Conservation (phyloP, 2,797 vertebrate genomes). For the Sylvilagus floridanus region DNA sequence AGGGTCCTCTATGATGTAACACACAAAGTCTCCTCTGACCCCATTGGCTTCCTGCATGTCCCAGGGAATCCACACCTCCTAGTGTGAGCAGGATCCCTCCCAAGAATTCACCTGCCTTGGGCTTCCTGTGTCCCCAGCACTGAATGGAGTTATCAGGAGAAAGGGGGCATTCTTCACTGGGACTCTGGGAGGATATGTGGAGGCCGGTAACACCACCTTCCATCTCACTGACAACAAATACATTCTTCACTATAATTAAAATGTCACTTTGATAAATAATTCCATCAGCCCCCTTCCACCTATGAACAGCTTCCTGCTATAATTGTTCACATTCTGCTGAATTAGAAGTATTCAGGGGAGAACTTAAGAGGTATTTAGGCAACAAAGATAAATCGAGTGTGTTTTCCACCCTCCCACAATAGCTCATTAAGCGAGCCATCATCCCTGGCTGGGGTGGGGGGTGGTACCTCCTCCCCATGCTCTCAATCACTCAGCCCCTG, state of each 20-base stretch:
- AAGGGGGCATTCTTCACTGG: constrained; percentile 55
- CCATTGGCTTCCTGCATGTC: neutral
- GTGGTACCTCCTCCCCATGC: neutral
- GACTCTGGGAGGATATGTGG: constrained; percentile 6
- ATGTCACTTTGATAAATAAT: constrained; percentile 85
- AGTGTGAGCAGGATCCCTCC: neutral
- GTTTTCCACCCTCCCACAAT: constrained; percentile 61
- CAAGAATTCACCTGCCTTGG: neutral
- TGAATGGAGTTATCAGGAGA: constrained; percentile 54
- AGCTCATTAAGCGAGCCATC: constrained; percentile 66
- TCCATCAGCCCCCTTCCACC: constrained; percentile 80
- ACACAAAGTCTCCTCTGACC: neutral
- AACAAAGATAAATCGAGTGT: constrained; percentile 76
- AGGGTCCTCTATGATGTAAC: neutral
- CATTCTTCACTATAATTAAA: constrained; percentile 85
- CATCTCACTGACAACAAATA: constrained; percentile 76
- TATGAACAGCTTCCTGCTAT: constrained; percentile 78
- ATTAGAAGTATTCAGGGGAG: constrained; percentile 79
- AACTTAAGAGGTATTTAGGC: constrained; percentile 81
- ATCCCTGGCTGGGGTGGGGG: neutral
- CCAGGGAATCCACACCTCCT: neutral
- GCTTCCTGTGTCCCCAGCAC: neutral
- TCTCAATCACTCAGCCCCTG: neutral
- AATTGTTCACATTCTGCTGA: constrained; percentile 80
- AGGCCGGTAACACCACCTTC: constrained; percentile 57